phyloP scores from a whole-genome alignment of 2,888 invertebrate genomes.

The Pomacea canaliculata region DNA sequence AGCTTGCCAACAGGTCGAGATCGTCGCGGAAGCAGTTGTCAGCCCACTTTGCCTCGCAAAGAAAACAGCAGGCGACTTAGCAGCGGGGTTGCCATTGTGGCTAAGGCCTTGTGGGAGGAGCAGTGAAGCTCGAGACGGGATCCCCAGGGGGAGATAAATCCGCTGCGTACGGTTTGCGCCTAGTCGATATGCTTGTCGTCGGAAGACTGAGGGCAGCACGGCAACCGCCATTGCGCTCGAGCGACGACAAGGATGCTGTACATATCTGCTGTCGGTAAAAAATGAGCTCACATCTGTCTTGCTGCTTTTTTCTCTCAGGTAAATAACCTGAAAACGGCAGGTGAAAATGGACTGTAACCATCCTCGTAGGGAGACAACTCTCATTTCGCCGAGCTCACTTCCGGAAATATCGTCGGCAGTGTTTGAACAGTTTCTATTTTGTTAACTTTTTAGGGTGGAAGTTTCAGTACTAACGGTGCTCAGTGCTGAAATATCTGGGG shows the following conservation, averaged over 20 bases:
- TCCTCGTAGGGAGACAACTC: no score
- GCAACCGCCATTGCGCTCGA: background rate
- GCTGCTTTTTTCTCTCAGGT: background rate
- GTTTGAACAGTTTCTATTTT: no score
- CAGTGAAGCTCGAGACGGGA: slow-evolving; percentile 10
- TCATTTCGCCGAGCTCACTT: no score
- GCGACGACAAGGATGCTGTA: background rate
- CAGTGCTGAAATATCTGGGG: no score
- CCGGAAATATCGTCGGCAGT: no score
- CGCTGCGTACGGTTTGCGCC: slow-evolving; percentile 1
- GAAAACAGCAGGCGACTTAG: slow-evolving; percentile 20
- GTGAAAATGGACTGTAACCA: background rate
- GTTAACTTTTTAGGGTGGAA: no score
- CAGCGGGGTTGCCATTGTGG: slow-evolving; percentile 23
- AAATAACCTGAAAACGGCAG: background rate
- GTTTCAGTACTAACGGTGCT: no score
- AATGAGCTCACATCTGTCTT: background rate
- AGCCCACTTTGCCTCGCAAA: background rate
- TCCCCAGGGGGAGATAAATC: slow-evolving; percentile 10
- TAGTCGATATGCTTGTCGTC: slow-evolving; percentile 22
- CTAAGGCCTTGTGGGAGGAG: slow-evolving; percentile 17
- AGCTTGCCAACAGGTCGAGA: background rate
- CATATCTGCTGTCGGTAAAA: no score
- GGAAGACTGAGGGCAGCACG: background rate
- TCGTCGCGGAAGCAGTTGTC: slow-evolving; percentile 12